phyloP scores from a whole-genome alignment of 1,140 invertebrate genomes.

The Brachionus calyciflorus region DNA sequence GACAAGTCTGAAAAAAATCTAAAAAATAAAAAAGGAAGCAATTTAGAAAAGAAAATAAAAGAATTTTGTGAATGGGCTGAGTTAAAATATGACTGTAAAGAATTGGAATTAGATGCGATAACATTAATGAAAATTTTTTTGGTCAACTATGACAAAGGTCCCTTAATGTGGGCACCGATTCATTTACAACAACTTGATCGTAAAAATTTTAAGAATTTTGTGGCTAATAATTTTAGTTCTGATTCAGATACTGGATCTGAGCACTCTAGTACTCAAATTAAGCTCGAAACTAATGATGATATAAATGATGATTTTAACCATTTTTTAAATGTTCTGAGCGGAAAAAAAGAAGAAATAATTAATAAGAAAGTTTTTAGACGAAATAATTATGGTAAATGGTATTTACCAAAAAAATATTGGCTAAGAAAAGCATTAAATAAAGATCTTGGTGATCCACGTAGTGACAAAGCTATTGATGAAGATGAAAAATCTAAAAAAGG shows the following conservation, averaged over 20 bases:
- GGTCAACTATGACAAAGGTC: slow-evolving; percentile 24
- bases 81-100: slow-evolving; percentile 24
- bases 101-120: slow-evolving; percentile 7
- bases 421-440: neutral
- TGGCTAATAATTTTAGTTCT: neutral
- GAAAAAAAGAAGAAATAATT: neutral
- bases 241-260: neutral
- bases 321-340: too few species aligned
- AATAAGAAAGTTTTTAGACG: neutral
- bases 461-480: neutral
- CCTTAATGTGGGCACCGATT: slow-evolving; percentile 12
- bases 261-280: neutral
- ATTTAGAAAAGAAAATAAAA: slow-evolving; percentile 35
- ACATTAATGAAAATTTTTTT: slow-evolving; percentile 39
- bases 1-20: too few species aligned
- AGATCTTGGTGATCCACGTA: neutral
- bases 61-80: slow-evolving; percentile 19
- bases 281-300: neutral
- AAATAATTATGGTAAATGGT: slow-evolving; percentile 23
- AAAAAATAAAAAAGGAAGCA: neutral
- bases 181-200: neutral
- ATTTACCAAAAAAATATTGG: slow-evolving; percentile 25
- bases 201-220: neutral
- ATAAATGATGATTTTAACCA: neutral
- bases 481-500: neutral